Evolutionary conservation across 2,797 vertebrate genomes (phyloP).

Genomic region (Parauchenoglanis punctatus): DNA sequence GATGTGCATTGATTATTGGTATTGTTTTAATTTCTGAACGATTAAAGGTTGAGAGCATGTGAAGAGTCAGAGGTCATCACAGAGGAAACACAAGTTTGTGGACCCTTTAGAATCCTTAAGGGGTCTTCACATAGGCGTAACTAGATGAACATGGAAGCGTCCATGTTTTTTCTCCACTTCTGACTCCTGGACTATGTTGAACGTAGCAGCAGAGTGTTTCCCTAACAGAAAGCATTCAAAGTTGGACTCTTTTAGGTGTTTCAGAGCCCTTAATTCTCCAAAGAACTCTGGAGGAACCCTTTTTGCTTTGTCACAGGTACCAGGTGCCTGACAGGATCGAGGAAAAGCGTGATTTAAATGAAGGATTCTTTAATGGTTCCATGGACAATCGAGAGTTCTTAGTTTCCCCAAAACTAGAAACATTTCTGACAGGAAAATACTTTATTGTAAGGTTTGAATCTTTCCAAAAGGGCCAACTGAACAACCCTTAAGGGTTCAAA

Average conservation of each 20-base stretch:
- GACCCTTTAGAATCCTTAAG: background rate
- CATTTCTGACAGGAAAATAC: background rate
- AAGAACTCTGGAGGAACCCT: background rate
- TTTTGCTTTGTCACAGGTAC: background rate
- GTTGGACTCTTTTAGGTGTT: background rate
- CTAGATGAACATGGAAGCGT: background rate
- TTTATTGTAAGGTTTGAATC: background rate
- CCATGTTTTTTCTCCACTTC: background rate
- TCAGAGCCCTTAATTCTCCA: background rate
- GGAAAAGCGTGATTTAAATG: too few species aligned
- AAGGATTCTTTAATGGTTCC: background rate
- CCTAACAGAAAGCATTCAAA: background rate
- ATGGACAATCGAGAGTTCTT: background rate
- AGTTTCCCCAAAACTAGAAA: background rate
- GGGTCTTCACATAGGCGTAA: background rate
- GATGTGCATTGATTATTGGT: background rate
- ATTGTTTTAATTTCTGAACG: background rate
- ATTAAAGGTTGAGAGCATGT: background rate
- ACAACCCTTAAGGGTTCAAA: background rate
- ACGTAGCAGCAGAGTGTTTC: background rate
- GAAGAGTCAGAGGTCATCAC: constrained; percentile 1
- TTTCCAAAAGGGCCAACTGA: background rate
- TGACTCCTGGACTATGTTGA: background rate
- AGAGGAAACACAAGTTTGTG: background rate
- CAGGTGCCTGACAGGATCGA: background rate